Base-by-base conservation (phyloP, 1,140 invertebrate species). In the Brevipalpus yothersi region DNA sequence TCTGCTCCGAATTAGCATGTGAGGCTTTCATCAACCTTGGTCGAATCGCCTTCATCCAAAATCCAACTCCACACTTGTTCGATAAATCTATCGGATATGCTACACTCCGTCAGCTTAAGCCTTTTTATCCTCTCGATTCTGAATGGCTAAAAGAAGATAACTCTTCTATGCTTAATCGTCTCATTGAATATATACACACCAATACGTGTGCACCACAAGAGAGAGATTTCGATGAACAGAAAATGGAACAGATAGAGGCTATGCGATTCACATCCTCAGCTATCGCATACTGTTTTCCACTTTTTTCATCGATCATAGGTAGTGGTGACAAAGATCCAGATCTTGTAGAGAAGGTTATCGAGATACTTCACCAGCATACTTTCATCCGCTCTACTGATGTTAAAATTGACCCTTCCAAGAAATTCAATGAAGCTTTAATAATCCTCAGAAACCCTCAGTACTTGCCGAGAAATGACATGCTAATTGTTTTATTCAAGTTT, bases 251-350 rank as follows among this genome's bases (percentile, higher is more conserved):
- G 9, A 54, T 63, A 3, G 58, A 60, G 41, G 60, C 67, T 58
- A 65, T 75, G 9, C 59, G 59, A 43, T 76, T 86, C 45, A 76
- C 76, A 4, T 80, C 80, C 0, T 79, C 84, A 2, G 79, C 80
- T 0, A 88, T 92, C 72, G 80, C 83, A 45, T 91, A 84, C 67
- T 75, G 80, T 23, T 92, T 89, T 69, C 82, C 84, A 8, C 77
- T 92, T 59, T 70, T 93, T 4, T 80, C 79, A 60, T 73, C 77
- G 62, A 79, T 82, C 59, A 66, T 86, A 41, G 67, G 74, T 9
- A 72, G 72, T 59, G 63, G 64, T 12, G 59, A 60, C 5, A 61
- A 64, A 11, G 65, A 69, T 61, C 59, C 64, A n/a, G 61, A 23
- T 5, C 71, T 80, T 61, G 74, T 82, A 31, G 8, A 58, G 9